Evolutionary conservation across 2,797 vertebrate genomes (phyloP), one percentile per base, ranked within the genome.

Genomic region (Phaenicophaeus curvirostris): DNA sequence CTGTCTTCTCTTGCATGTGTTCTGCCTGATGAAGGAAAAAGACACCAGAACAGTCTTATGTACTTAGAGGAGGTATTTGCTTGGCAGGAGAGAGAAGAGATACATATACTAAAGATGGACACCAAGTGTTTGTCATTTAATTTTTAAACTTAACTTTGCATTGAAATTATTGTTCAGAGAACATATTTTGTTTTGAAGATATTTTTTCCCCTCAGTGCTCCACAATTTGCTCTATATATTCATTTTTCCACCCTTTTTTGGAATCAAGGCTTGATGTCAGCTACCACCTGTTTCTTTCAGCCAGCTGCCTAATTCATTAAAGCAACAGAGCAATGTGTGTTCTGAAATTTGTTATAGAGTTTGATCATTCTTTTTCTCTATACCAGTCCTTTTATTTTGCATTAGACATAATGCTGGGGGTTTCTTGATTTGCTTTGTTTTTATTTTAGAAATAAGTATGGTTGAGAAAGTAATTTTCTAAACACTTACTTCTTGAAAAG

Each of bases 381-480:
- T 42, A 59, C 15, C 27, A 50, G 1, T 21, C 4, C 5, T 69
- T 65, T 61, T 53, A 19, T 61, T 73, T 59, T 66, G 44, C 5
- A 41, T 23, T 66, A 53, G 5, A 30, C 2, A 27, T 23, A 25
- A 5, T 6, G 2, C 4, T 16, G 10, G 5, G 9, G 1, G 3
- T 24, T 35, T 15, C n/a, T 33, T 31, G 54, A 11, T 17, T 37
- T 65, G 13, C 13, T 14, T 9, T 16, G 1, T 14, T 46, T n/a
- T 31, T 31, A 28, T 33, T 50, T 53, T 44, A 42, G 10, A 46
- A 86, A 25, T 39, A 68, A 27, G 4, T 58, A 14, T 15, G 12
- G 58, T 16, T 55, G 30, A 77, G 15, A 77, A 39, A 13, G 2
- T 10, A 2, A 33, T 68, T 69, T 13, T 55, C 27, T 55, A 31